Evolutionary conservation across 2,113 vertebrate genomes (phyloP).

Genomic region (Noturus placidus): DNA sequence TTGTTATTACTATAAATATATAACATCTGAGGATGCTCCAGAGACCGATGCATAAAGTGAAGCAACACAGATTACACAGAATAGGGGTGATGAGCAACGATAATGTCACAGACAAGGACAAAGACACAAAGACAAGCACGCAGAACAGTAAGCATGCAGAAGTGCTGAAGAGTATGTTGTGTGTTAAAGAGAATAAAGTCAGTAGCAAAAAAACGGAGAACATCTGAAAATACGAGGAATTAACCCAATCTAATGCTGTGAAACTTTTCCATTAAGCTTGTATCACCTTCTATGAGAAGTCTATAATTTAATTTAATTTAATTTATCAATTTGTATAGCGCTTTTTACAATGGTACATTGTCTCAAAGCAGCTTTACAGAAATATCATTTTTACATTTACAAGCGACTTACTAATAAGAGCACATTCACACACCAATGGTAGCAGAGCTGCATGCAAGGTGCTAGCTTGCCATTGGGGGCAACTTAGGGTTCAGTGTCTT

Average conservation of each 20-base stretch:
- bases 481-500: too few relatives aligned
- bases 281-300: not conserved
- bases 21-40: not conserved
- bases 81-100: constrained; percentile 46
- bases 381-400: too few relatives aligned
- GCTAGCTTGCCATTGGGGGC: too few relatives aligned
- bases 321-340: too few relatives aligned
- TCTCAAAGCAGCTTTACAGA: too few relatives aligned
- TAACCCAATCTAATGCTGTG: not conserved
- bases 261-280: not conserved
- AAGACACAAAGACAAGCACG: constrained; percentile 50
- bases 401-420: too few relatives aligned
- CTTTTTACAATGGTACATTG: too few relatives aligned
- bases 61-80: constrained; percentile 36
- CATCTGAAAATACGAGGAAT: constrained; percentile 36
- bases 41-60: constrained; percentile 30
- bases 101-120: constrained; percentile 52
- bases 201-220: constrained; percentile 20
- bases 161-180: constrained; percentile 17
- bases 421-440: too few relatives aligned
- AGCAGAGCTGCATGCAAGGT: too few relatives aligned
- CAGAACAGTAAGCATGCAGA: constrained; percentile 67
- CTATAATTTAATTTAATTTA: too few relatives aligned
- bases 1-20: not conserved
- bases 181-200: not conserved